Percentiles rank a stretch among this genome's conserved stretches.
phyloP scores from a whole-genome alignment of 2,797 vertebrate genomes.

The Graptemys geographica region DNA sequence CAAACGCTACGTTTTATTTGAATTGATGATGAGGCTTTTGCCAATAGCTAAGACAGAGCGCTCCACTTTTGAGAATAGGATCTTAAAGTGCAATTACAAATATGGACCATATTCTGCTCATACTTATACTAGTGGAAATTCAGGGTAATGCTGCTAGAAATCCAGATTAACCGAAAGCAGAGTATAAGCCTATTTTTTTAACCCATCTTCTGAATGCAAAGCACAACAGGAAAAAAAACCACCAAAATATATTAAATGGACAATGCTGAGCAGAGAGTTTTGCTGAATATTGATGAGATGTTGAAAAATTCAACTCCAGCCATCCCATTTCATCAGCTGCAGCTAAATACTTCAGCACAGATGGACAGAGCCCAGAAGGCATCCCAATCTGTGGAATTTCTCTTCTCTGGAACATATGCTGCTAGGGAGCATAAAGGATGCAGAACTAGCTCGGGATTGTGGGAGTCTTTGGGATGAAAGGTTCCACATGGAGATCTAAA shows the following conservation, averaged over 20 bases:
- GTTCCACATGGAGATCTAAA: conserved; percentile 47
- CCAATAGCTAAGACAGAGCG: not conserved
- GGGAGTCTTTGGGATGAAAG: not conserved
- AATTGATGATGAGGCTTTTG: conserved; percentile 31
- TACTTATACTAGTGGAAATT: not conserved
- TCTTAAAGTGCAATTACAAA: conserved; percentile 15
- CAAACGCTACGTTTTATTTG: not conserved
- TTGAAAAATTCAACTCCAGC: conserved; percentile 56
- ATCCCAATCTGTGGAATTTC: not conserved
- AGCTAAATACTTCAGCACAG: not conserved
- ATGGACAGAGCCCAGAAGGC: conserved; percentile 46
- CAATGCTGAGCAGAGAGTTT: not conserved
- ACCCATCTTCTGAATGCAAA: not conserved
- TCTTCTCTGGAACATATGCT: conserved; percentile 48
- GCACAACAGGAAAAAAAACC: not conserved
- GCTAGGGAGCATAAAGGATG: conserved; percentile 28
- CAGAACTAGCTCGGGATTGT: not conserved
- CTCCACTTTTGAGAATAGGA: not conserved
- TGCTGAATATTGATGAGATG: conserved; percentile 37
- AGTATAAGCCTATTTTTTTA: not conserved
- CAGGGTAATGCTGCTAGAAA: not conserved
- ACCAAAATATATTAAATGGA: conserved; percentile 10
- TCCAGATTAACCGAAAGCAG: conserved; percentile 19
- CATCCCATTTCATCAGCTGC: conserved; percentile 40
- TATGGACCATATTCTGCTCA: not conserved